Evolutionary conservation across 2,888 invertebrate species (phyloP).

Genomic region (Aquatica leii): DNA sequence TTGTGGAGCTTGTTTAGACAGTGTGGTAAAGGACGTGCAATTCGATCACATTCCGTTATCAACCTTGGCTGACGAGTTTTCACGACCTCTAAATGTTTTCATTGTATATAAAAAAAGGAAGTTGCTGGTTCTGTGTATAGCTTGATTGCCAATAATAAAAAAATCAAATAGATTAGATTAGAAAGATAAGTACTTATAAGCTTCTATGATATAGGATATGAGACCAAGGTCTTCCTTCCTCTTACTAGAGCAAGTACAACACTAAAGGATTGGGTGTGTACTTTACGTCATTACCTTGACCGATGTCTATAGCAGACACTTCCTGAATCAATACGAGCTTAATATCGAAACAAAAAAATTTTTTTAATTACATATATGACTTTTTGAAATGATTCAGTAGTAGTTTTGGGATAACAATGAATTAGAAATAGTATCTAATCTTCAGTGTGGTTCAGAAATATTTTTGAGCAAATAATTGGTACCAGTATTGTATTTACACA

Average conservation of each 20-base stretch:
- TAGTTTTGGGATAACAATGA: too few relatives aligned
- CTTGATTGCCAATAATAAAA: not conserved
- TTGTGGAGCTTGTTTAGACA: constrained; percentile 12
- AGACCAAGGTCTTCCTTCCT: constrained; percentile 11
- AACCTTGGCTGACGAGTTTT: constrained; percentile 15
- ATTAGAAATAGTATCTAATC: too few relatives aligned
- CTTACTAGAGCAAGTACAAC: constrained; percentile 12
- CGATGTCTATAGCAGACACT: constrained; percentile 10
- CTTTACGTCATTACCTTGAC: constrained; percentile 30
- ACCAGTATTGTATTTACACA: too few relatives aligned
- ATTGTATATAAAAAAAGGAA: not conserved
- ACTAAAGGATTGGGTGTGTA: constrained; percentile 23
- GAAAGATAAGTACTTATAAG: too few relatives aligned
- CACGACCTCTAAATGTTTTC: not conserved
- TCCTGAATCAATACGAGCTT: not conserved
- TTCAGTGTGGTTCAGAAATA: too few relatives aligned
- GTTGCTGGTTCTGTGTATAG: not conserved
- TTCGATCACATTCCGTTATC: constrained; percentile 17
- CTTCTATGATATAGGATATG: too few relatives aligned
- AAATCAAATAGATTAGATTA: not conserved
- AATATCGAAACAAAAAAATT: too few relatives aligned
- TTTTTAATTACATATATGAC: too few relatives aligned
- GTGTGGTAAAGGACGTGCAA: constrained; percentile 20
- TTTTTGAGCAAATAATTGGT: too few relatives aligned
- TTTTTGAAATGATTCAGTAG: too few relatives aligned